Percentiles rank a stretch among this genome's conserved stretches.
Evolutionary conservation across 2,888 invertebrate species (phyloP).

Genomic region (Zhengitettix transpicula): DNA sequence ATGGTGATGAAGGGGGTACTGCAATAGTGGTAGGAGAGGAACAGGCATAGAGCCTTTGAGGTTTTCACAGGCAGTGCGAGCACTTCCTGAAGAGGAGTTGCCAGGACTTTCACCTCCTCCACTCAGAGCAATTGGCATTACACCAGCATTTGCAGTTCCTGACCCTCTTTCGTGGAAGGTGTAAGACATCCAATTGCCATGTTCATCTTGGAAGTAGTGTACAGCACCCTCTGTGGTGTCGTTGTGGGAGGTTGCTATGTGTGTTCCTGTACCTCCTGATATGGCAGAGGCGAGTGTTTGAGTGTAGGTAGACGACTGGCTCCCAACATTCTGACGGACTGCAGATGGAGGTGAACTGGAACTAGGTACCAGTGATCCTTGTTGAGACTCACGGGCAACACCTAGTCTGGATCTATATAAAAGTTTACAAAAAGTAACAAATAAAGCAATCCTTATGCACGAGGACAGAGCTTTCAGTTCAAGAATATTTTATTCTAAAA

Average conservation of each 20-base stretch:
- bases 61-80: background rate
- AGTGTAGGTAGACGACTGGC: slow-evolving; percentile 15
- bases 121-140: slow-evolving; percentile 16
- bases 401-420: slow-evolving; percentile 13
- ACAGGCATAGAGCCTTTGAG: background rate
- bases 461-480: no score
- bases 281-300: slow-evolving; percentile 24
- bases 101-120: background rate
- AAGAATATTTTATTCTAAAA: no score
- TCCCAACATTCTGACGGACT: background rate
- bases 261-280: slow-evolving; percentile 27
- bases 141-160: slow-evolving; percentile 25
- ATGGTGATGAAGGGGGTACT: background rate
- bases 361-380: background rate
- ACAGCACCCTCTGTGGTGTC: slow-evolving; percentile 71
- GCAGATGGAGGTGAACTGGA: background rate
- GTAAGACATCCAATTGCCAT: slow-evolving; percentile 73
- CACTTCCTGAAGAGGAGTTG: background rate
- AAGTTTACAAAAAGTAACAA: slow-evolving; percentile 18
- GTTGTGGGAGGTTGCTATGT: slow-evolving; percentile 63
- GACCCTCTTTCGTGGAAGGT: slow-evolving; percentile 67
- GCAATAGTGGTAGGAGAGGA: background rate
- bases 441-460: no score
- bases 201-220: slow-evolving; percentile 73
- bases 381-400: background rate